A percentile compares a stretch with the other conserved stretches of the same genome.
Conservation (phyloP, 2,888 invertebrate genomes). For the Exocentrus adspersus region DNA sequence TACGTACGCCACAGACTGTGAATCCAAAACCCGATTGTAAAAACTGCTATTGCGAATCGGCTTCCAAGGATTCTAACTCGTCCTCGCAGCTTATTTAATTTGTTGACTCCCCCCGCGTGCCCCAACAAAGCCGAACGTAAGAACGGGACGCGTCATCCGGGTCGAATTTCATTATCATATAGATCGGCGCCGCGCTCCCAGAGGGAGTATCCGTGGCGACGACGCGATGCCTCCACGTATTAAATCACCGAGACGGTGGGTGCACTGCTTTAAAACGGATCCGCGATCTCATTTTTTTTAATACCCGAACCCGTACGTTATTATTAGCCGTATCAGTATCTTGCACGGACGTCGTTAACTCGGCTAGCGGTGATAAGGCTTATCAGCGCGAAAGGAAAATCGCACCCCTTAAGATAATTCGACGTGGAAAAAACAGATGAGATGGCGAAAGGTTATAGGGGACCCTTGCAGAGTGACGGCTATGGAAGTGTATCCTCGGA, state of each 20-base stretch:
- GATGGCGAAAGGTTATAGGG: constrained; percentile 1
- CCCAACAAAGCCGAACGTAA: background rate
- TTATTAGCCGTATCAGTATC: constrained; percentile 4
- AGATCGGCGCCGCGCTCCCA: background rate
- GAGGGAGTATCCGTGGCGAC: background rate
- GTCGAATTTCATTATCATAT: constrained; percentile 12
- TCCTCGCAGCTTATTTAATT: constrained; percentile 7
- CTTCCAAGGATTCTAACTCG: background rate
- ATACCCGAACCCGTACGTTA: too few species aligned
- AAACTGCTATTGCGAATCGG: too few species aligned
- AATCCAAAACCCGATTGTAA: too few species aligned
- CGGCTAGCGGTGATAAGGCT: constrained; percentile 8
- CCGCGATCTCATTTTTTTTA: too few species aligned
- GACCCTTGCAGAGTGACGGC: background rate
- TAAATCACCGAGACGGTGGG: background rate
- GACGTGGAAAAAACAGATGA: constrained; percentile 18
- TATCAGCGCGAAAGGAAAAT: constrained; percentile 11
- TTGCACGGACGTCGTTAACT: constrained; percentile 7
- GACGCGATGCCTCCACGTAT: background rate
- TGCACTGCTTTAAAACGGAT: too few species aligned
- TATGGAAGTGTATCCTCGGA: background rate
- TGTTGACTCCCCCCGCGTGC: too few species aligned
- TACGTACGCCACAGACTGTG: too few species aligned
- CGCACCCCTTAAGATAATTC: constrained; percentile 10
- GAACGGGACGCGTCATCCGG: background rate